Conservation (phyloP, 2,797 vertebrate species). For the Neomorphus geoffroyi region DNA sequence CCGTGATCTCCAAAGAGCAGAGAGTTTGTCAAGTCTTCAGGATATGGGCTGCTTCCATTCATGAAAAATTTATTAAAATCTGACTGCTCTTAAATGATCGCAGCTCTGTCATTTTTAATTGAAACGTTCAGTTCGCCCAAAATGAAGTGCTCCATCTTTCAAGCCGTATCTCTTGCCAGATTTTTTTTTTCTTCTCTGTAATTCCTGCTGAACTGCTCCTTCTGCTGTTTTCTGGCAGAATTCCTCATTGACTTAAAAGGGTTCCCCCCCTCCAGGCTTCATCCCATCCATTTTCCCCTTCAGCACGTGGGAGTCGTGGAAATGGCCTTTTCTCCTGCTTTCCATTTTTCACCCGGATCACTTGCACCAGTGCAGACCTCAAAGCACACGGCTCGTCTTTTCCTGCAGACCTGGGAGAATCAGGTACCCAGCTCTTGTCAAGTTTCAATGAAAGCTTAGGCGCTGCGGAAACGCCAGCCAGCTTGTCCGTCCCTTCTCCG, state of each 20-base stretch:
- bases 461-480: fast-evolving
- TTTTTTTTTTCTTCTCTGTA: constrained; percentile 34
- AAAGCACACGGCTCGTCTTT: not conserved
- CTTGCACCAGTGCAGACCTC: not conserved
- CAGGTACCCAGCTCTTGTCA: not conserved
- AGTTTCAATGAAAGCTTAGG: not conserved
- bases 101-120: constrained; percentile 74
- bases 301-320: constrained; percentile 10
- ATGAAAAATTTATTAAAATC: constrained; percentile 72
- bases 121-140: constrained; percentile 68
- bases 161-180: constrained; percentile 47
- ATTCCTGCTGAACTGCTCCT: constrained; percentile 66
- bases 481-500: not conserved
- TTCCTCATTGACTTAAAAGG: constrained; percentile 47
- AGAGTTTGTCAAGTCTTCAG: constrained; percentile 64
- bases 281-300: constrained; percentile 38
- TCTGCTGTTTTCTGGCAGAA: constrained; percentile 65
- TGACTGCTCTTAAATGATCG: constrained; percentile 70
- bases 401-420: not conserved
- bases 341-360: constrained; percentile 7
- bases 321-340: constrained; percentile 27
- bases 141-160: constrained; percentile 70
- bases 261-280: constrained; percentile 11
- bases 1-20: constrained; percentile 31
- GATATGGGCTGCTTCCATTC: constrained; percentile 59